Conservation (phyloP, 2,113 vertebrate genomes). For the Anser cygnoides region DNA sequence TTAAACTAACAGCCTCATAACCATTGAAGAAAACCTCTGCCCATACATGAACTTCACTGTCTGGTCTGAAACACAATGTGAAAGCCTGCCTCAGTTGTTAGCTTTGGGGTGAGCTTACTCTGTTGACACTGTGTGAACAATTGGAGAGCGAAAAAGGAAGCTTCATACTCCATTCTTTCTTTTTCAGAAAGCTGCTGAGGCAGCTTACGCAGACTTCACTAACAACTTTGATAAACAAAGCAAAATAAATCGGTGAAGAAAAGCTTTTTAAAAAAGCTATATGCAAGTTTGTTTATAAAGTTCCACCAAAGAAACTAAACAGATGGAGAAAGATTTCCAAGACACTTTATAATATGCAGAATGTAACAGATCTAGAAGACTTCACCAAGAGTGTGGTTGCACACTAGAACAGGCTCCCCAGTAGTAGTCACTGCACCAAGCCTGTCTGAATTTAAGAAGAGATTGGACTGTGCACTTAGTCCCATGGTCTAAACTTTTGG, state of each 20-base stretch:
- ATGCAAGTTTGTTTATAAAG: neutral
- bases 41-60: too few relatives aligned
- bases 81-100: neutral
- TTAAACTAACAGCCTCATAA: neutral
- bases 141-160: neutral
- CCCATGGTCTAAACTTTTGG: too few relatives aligned
- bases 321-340: neutral
- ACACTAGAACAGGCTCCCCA: too few relatives aligned
- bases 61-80: neutral
- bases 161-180: neutral
- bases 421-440: too few relatives aligned
- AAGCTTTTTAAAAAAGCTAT: neutral
- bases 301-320: neutral
- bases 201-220: neutral
- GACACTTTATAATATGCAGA: neutral
- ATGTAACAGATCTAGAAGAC: neutral
- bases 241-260: neutral
- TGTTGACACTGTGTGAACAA: neutral
- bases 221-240: slow-evolving; percentile 8
- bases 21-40: neutral
- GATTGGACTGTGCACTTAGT: too few relatives aligned
- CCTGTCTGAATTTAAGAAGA: too few relatives aligned
- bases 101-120: neutral
- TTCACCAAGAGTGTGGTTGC: too few relatives aligned
- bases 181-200: neutral